Evolutionary conservation across 2,888 invertebrate species (phyloP).

Genomic region (Metacarcinus magister): DNA sequence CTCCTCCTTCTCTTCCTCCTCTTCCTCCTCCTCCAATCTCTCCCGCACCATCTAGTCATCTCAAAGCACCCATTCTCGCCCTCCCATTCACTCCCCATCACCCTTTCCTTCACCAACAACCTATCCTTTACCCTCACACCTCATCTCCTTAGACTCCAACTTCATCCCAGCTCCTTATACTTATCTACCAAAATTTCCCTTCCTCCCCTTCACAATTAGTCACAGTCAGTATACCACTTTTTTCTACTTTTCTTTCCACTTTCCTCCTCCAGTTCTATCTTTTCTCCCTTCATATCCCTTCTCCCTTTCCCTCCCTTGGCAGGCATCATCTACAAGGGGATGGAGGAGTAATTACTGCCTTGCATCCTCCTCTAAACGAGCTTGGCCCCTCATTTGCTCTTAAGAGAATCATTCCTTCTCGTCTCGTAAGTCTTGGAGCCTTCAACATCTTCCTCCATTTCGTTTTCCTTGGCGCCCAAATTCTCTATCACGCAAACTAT

Average conservation of each 20-base stretch:
- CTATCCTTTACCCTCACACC: background rate
- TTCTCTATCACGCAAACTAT: background rate
- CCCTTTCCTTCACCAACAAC: slow-evolving; percentile 18
- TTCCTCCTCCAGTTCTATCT: too few relatives aligned
- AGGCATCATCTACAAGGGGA: background rate
- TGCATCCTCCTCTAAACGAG: background rate
- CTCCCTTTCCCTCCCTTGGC: background rate
- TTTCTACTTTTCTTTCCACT: too few relatives aligned
- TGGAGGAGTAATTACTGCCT: slow-evolving; percentile 19
- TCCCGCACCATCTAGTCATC: slow-evolving; percentile 26
- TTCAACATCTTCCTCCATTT: slow-evolving; percentile 8
- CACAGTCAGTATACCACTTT: background rate
- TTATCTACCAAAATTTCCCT: background rate
- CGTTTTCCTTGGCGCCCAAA: background rate
- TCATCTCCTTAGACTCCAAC: background rate
- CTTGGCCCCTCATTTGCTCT: background rate
- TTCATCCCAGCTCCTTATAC: too few relatives aligned
- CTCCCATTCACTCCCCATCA: background rate
- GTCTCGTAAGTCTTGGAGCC: background rate
- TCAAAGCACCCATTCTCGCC: background rate
- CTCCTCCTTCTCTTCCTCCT: background rate
- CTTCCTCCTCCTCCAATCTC: background rate
- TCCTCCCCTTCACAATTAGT: background rate
- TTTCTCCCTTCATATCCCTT: background rate
- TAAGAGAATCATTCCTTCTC: background rate